Conservation (phyloP, 2,113 vertebrate genomes). For the Erythrolamprus reginae region DNA sequence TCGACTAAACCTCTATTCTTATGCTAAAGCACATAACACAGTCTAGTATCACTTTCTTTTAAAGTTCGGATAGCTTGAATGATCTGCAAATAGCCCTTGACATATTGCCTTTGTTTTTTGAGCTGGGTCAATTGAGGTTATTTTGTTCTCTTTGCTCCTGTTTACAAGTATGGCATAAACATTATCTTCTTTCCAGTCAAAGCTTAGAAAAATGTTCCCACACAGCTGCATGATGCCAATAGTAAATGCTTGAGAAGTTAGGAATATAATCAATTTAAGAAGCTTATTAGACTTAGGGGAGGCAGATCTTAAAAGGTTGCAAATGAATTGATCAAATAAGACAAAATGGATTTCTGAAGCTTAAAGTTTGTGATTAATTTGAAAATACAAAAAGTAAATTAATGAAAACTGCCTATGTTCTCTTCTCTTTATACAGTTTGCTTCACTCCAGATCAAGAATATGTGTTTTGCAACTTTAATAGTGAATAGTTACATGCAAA, state of each 20-base stretch:
- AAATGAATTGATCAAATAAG: neutral
- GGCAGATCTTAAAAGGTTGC: neutral
- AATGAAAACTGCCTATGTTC: neutral
- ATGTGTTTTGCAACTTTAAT: neutral
- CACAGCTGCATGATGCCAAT: neutral
- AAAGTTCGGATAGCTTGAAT: neutral
- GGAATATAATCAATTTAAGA: neutral
- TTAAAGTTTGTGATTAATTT: neutral
- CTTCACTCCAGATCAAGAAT: neutral
- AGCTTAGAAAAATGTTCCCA: neutral
- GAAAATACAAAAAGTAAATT: neutral
- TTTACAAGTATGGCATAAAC: neutral
- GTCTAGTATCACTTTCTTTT: neutral
- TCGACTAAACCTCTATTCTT: neutral
- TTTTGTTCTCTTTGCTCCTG: neutral
- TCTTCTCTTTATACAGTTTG: neutral
- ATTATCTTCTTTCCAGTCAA: neutral
- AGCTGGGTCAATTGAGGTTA: neutral
- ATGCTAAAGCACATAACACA: neutral
- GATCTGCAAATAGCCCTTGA: neutral
- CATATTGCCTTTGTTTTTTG: neutral
- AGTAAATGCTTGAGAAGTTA: constrained; percentile 16
- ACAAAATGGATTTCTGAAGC: neutral
- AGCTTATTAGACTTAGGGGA: neutral
- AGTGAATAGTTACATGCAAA: neutral